Base-by-base conservation (phyloP, 2,113 vertebrate genomes). In the Bubalus kerabau region DNA sequence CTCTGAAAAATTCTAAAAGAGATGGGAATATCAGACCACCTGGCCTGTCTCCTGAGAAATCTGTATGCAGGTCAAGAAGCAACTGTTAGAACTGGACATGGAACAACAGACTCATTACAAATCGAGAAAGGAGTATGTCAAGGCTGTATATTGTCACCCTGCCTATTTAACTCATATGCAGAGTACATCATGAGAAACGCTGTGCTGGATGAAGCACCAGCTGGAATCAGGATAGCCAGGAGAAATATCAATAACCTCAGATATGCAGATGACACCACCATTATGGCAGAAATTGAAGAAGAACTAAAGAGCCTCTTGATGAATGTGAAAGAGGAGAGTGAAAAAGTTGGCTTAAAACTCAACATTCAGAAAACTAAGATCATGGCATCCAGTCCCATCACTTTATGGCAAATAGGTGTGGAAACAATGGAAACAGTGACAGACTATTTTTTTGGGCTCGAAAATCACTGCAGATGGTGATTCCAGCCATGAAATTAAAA, bases 401-500 rank as follows among this genome's bases (percentile, higher is more conserved):
- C n/a, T 71, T 36, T 36, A 36, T 36, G 64, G 64, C n/a, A 71
- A 36, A 71, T 36, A 21, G 64, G 36, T 36, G 64, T 17, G n/a
- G 64, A 71, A 71, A 12, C 64, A 71, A 11, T 71, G 10, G 64
- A 36, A 21, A 71, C 64, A 36, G 64, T 11, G 9, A 36, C n/a
- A 36, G 64, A 71, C 9, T 11, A 36, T 71, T 36, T 71, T 71
- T 2, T 1, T 0, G 17, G n/a, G n/a, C 19, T 71, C 4, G 0
- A 71, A 71, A 71, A 71, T 71, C 64, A 23, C n/a, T 36, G 17
- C 64, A 36, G 19, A 71, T 71, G 64, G n/a, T 71, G 64, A 71
- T 1, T 71, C 19, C 19, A 71, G n/a, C 19, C 64, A 71, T 71
- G n/a, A 71, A 36, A 71, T 36, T 36, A 71, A 71, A 71, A 71